Evolutionary conservation across 2,113 vertebrate species (phyloP), one percentile per base, ranked within the genome.

Genomic region (Aegypius monachus): DNA sequence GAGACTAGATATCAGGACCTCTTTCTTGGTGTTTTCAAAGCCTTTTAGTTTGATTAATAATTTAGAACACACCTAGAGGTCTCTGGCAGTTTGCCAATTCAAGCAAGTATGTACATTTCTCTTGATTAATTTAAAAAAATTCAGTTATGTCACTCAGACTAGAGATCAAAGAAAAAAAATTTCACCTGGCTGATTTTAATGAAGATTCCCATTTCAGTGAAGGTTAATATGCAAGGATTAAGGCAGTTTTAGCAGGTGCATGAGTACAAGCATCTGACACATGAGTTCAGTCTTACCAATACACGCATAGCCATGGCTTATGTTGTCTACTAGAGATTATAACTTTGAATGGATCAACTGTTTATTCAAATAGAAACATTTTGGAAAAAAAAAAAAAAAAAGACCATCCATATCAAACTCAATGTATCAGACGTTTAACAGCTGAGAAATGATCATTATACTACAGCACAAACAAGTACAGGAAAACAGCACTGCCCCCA

Each of bases 41-140:
- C 31, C 61, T 87, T 93, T 94, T 91, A 89, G 27, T 75, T 82
- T 79, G 81, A 95, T 71, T 84, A 95, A 89, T 66, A 72, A 81
- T 56, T 87, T 47, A 42, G 42, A 67, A 50, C 25, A 83, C 7
- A 86, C 34, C n/a, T 59, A 75, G 62, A 81, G 7, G 12, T 78
- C 42, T 84, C 68, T 78, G 77, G 55, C 45, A 93, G 29, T 79
- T 75, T 79, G 81, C 73, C 91, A 89, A 1, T 61, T 78, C 65
- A 79, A 81, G 68, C 75, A 78, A 79, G 23, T 31, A 75, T 5
- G 11, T 52, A 68, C 19, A 86, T 66, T 88, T 86, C 31, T 74
- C 77, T 71, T 52, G 17, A 90, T 79, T 88, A 62, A 87, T 52
- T 59, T 13, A 10, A 61, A 61, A 27, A 59, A 23, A 36, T 13